Evolutionary conservation across 2,888 invertebrate genomes (phyloP).

Genomic region (Tenthredo notha): DNA sequence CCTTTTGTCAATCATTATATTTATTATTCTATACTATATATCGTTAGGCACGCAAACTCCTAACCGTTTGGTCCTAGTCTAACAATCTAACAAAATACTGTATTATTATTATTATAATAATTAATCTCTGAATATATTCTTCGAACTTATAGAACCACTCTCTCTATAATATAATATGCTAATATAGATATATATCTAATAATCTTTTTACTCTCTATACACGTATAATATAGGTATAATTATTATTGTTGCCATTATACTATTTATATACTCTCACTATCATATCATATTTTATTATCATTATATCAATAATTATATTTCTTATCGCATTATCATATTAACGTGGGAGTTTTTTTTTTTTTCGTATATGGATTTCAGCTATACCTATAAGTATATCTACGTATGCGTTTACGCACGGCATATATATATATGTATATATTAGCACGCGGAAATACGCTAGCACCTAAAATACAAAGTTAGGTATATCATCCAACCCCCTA

Average conservation of each 20-base stretch:
- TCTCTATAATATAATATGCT: neutral
- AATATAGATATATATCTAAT: neutral
- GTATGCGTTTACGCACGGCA: conserved; percentile 20
- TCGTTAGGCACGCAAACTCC: neutral
- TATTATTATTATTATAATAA: neutral
- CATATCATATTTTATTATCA: neutral
- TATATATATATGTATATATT: too few relatives aligned
- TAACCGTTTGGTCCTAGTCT: conserved; percentile 10
- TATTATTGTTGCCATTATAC: conserved; percentile 24
- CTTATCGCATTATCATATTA: neutral
- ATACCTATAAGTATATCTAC: neutral
- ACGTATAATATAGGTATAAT: neutral
- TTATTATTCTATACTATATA: neutral
- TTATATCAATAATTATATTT: neutral
- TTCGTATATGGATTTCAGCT: neutral
- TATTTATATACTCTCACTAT: conserved; percentile 39
- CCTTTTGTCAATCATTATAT: conserved; percentile 32
- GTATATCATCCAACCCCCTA: neutral
- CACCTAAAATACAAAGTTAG: conserved; percentile 10
- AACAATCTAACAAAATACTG: conserved; percentile 31
- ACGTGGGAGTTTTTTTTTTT: neutral
- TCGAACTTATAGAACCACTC: neutral
- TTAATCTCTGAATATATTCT: neutral
- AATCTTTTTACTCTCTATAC: conserved; percentile 15
- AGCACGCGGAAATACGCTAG: conserved; percentile 28